Evolutionary conservation across 1,140 invertebrate species (phyloP).

Genomic region (Eumaeus atala): DNA sequence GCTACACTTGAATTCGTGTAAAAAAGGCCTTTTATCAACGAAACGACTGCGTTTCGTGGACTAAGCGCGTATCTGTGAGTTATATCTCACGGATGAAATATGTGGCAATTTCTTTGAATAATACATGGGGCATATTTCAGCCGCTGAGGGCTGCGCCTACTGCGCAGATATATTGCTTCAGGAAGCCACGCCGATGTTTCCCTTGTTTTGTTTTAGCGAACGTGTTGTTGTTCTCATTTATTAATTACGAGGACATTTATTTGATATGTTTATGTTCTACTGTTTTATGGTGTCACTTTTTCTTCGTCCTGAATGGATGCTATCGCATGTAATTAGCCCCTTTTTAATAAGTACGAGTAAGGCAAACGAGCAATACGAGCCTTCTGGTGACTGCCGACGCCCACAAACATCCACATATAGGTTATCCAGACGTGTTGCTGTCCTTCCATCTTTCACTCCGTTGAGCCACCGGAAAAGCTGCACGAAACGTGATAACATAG

Average conservation of each 20-base stretch:
- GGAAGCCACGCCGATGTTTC: conserved; percentile 23
- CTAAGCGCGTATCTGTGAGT: conserved; percentile 54
- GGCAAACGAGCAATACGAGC: too few relatives aligned
- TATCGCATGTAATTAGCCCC: too few relatives aligned
- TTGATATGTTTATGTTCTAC: conserved; percentile 1
- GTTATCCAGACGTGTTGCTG: too few relatives aligned
- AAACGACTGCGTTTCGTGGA: conserved; percentile 15
- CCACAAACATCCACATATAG: too few relatives aligned
- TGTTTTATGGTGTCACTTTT: conserved; percentile 8
- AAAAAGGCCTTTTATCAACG: conserved; percentile 16
- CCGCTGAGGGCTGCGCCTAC: conserved; percentile 20
- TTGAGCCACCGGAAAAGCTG: too few relatives aligned
- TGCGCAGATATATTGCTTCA: conserved; percentile 25
- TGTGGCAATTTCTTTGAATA: conserved; percentile 75
- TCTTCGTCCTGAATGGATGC: too few relatives aligned
- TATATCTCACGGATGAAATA: conserved; percentile 72
- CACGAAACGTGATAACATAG: too few relatives aligned
- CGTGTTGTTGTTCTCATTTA: not conserved
- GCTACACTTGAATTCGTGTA: not conserved
- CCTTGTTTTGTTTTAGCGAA: conserved; percentile 24
- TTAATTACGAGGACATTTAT: not conserved
- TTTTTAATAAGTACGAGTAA: too few relatives aligned
- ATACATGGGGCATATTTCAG: conserved; percentile 72
- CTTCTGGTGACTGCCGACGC: too few relatives aligned
- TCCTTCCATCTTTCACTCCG: too few relatives aligned